Evolutionary conservation across 2,113 vertebrate species (phyloP).

Genomic region (Bos indicus): DNA sequence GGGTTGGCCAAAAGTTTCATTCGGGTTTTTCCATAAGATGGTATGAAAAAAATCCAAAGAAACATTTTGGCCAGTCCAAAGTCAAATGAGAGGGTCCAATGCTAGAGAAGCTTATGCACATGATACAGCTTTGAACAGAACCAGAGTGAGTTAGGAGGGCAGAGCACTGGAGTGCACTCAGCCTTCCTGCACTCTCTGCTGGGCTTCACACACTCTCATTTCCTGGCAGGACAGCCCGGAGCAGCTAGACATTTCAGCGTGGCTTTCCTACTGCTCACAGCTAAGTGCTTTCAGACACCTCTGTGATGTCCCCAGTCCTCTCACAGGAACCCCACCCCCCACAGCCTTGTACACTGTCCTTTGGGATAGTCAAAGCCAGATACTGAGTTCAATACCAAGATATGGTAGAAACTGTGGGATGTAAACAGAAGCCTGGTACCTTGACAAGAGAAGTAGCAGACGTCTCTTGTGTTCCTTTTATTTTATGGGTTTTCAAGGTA

Average conservation of each 20-base stretch:
- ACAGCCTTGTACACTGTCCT: background rate
- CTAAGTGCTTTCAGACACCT: background rate
- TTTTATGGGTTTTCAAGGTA: background rate
- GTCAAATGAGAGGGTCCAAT: background rate
- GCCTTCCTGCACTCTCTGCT: background rate
- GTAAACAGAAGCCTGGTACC: background rate
- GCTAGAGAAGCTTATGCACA: background rate
- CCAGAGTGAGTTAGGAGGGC: background rate
- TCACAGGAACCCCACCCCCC: background rate
- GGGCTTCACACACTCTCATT: background rate
- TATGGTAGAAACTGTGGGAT: background rate
- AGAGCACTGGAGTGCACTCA: accelerated
- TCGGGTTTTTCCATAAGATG: background rate
- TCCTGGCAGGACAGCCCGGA: background rate
- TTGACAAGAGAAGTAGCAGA: background rate
- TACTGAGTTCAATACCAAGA: background rate
- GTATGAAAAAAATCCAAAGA: background rate
- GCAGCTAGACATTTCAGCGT: background rate
- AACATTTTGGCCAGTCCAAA: background rate
- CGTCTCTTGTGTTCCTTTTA: background rate
- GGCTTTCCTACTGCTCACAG: background rate
- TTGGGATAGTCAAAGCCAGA: background rate
- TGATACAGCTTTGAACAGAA: background rate
- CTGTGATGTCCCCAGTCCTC: background rate
- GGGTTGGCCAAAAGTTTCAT: background rate